Conservation (phyloP, 1,140 invertebrate species). For the Scaptomyza graminum region DNA sequence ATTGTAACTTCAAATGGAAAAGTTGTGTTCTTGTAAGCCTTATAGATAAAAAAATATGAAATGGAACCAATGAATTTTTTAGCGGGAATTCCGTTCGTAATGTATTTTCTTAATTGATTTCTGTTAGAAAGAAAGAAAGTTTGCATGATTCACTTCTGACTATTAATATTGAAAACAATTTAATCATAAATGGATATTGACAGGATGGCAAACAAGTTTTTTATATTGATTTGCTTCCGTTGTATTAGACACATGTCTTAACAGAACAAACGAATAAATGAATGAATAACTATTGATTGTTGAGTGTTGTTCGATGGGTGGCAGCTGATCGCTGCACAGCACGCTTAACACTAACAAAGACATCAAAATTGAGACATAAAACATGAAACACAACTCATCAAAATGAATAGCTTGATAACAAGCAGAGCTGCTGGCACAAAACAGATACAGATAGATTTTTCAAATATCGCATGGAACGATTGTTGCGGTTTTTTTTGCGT, state of each 20-base stretch:
- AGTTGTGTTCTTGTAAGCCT: slow-evolving; percentile 43
- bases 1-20: slow-evolving; percentile 67
- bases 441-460: neutral
- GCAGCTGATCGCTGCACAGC: slow-evolving; percentile 45
- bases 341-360: slow-evolving; percentile 69
- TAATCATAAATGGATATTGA: slow-evolving; percentile 29
- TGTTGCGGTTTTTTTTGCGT: slow-evolving; percentile 4
- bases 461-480: slow-evolving; percentile 50
- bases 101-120: slow-evolving; percentile 10
- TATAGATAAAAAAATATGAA: slow-evolving; percentile 7
- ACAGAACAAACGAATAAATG: slow-evolving; percentile 32
- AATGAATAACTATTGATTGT: slow-evolving; percentile 24
- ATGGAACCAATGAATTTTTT: neutral
- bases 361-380: slow-evolving; percentile 81
- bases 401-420: slow-evolving; percentile 46
- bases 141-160: slow-evolving; percentile 34
- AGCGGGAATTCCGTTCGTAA: slow-evolving; percentile 2
- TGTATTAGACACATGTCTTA: slow-evolving; percentile 38
- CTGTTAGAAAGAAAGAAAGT: slow-evolving; percentile 1
- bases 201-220: slow-evolving; percentile 42
- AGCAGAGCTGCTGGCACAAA: slow-evolving; percentile 53
- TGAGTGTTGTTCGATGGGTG: slow-evolving; percentile 25
- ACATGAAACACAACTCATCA: slow-evolving; percentile 37
- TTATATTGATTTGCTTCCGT: slow-evolving; percentile 30
- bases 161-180: slow-evolving; percentile 14